Evolutionary conservation across 2,888 invertebrate species (phyloP), one percentile per base, ranked within the genome.

Genomic region (Reticulitermes lucifugus): DNA sequence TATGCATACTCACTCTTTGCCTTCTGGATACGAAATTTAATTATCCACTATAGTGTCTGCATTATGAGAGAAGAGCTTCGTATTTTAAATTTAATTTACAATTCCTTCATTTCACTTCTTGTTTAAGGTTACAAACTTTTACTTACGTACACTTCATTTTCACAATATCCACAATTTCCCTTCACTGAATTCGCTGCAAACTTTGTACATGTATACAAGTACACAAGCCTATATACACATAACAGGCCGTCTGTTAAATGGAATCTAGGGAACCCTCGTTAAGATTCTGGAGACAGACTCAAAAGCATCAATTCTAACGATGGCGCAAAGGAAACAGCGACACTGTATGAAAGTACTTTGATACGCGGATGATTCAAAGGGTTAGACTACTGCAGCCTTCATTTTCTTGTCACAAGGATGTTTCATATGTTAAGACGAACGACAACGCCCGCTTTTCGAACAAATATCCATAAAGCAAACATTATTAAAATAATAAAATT

Each of bases 31-130:
- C 14, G n/a, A 80, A 80, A 60, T 80, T 51, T 80, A 80, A 80
- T 80, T 80, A 80, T 80, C 51, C 60, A 29, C 51, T 41, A 51
- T 41, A 46, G 51, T 79, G 25, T 43, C 14, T 18, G 21, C 73
- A 18, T 80, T 12, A 73, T 41, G 35, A 73, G 73, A 73, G 21
- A 41, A 73, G 73, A 46, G 83, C 73, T 73, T 29, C 55, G 73
- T 83, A 73, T 83, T 81, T 85, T 85, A 85, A 85, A 82, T 82
- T 85, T 59, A 85, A 85, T 84, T 84, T 80, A 79, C 70, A 29
- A n/a, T 70, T 79, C 85, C 84, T 60, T 82, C 85, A 59, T 85
- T 85, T 83, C 83, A 85, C 59, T 85, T 82, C 71, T 75, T 73
- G 25, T 71, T 73, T 75, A 77, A 55, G 65, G 59, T 55, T 77